phyloP scores from a whole-genome alignment of 2,113 vertebrate species.

The Megatriorchis doriae region DNA sequence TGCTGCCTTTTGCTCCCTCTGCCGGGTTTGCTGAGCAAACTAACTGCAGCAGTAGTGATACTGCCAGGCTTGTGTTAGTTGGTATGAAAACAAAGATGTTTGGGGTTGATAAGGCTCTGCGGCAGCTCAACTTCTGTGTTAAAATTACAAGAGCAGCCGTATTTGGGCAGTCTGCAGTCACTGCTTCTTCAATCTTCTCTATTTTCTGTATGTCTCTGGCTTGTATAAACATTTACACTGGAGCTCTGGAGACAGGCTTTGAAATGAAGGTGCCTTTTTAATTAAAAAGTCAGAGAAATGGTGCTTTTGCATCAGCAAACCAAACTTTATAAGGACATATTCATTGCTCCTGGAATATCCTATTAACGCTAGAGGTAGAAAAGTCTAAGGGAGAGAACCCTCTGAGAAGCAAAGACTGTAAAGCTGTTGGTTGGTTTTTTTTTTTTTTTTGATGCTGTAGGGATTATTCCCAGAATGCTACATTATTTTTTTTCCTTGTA shows the following conservation, averaged over 20 bases:
- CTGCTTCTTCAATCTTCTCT: neutral
- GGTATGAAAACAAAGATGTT: slow-evolving; percentile 31
- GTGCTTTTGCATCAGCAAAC: neutral
- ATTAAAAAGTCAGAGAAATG: slow-evolving; percentile 1
- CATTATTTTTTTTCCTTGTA: neutral
- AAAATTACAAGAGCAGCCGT: neutral
- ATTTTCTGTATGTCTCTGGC: neutral
- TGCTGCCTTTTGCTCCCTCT: neutral
- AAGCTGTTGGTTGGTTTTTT: too few relatives aligned
- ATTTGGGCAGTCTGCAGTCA: slow-evolving; percentile 7
- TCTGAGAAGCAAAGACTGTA: neutral
- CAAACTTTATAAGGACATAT: neutral
- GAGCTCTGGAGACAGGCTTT: slow-evolving; percentile 9
- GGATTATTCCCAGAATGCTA: neutral
- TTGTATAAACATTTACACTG: slow-evolving; percentile 51
- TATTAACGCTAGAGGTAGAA: neutral
- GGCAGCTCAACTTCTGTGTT: neutral
- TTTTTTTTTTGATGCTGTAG: neutral
- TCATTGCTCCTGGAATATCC: neutral
- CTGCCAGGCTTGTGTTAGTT: neutral
- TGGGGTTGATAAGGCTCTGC: slow-evolving; percentile 15
- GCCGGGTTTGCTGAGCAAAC: neutral
- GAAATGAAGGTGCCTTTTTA: slow-evolving; percentile 33
- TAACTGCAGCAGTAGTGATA: neutral
- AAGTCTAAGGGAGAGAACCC: neutral